phyloP scores from a whole-genome alignment of 2,113 vertebrate species.

The Heterotis niloticus region DNA sequence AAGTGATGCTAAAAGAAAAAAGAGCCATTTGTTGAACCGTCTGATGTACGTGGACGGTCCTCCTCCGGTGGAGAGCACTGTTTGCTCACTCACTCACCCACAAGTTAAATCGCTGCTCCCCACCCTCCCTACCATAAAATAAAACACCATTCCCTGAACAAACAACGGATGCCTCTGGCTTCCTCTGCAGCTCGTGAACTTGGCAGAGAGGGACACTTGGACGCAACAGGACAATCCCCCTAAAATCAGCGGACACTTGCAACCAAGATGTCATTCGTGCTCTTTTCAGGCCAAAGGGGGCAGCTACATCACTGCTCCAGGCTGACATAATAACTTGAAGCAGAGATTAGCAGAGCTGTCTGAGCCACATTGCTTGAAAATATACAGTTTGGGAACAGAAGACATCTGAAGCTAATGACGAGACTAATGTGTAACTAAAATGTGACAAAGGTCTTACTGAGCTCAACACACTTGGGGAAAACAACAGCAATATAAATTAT shows the following conservation, averaged over 20 bases:
- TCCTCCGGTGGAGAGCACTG: constrained; percentile 22
- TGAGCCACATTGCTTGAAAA: background rate
- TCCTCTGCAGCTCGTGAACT: background rate
- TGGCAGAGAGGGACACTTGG: background rate
- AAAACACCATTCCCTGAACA: constrained; percentile 21
- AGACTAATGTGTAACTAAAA: too few species aligned
- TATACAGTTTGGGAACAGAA: background rate
- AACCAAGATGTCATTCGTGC: background rate
- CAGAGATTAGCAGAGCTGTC: background rate
- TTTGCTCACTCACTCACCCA: constrained; percentile 18
- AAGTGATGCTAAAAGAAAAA: too few species aligned
- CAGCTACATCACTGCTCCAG: background rate
- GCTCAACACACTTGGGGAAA: background rate
- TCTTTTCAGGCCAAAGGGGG: background rate
- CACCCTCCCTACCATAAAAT: constrained; percentile 18
- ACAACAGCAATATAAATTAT: background rate
- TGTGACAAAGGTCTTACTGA: too few species aligned
- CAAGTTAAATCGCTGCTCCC: background rate
- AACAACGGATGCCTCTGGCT: constrained; percentile 1
- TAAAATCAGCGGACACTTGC: background rate
- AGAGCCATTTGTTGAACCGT: too few species aligned
- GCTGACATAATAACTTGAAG: background rate
- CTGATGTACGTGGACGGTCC: too few species aligned
- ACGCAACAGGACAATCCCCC: background rate
- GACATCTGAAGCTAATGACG: too few species aligned